phyloP scores from a whole-genome alignment of 1,140 invertebrate species.

The Mesaphorura yosii region DNA sequence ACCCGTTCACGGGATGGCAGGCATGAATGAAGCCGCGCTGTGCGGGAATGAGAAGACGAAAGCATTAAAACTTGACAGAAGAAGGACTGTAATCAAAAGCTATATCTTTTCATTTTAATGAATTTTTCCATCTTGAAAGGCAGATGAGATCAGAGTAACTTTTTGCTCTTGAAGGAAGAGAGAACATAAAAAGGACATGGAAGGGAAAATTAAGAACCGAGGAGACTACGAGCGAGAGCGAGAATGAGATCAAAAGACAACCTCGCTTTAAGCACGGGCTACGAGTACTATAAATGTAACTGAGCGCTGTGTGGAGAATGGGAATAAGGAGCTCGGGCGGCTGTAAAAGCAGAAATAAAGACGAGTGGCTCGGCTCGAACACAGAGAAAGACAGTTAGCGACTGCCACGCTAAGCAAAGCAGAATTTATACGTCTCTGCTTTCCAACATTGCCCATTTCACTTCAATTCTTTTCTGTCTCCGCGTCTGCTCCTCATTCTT shows the following conservation, averaged over 20 bases:
- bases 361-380: too few relatives aligned
- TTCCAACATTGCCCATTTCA: too few relatives aligned
- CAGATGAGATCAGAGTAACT: slow-evolving; percentile 18
- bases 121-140: slow-evolving; percentile 29
- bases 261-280: too few relatives aligned
- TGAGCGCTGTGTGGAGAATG: too few relatives aligned
- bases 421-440: too few relatives aligned
- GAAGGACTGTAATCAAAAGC: slow-evolving; percentile 33
- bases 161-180: slow-evolving; percentile 21
- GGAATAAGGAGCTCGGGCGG: too few relatives aligned
- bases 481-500: too few relatives aligned
- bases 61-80: slow-evolving; percentile 31
- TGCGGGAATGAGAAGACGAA: slow-evolving; percentile 28
- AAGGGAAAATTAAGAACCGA: not conserved
- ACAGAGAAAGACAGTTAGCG: too few relatives aligned
- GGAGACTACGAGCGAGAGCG: not conserved
- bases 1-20: slow-evolving; percentile 6
- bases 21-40: slow-evolving; percentile 31
- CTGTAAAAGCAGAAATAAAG: too few relatives aligned
- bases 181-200: slow-evolving; percentile 13
- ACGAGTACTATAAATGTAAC: too few relatives aligned
- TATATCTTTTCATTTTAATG: slow-evolving; percentile 34
- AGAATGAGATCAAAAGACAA: slow-evolving; percentile 31
- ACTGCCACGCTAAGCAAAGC: too few relatives aligned
- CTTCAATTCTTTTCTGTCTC: too few relatives aligned